Conservation (phyloP, 2,797 vertebrate species). For the Molossus alvarezi region DNA sequence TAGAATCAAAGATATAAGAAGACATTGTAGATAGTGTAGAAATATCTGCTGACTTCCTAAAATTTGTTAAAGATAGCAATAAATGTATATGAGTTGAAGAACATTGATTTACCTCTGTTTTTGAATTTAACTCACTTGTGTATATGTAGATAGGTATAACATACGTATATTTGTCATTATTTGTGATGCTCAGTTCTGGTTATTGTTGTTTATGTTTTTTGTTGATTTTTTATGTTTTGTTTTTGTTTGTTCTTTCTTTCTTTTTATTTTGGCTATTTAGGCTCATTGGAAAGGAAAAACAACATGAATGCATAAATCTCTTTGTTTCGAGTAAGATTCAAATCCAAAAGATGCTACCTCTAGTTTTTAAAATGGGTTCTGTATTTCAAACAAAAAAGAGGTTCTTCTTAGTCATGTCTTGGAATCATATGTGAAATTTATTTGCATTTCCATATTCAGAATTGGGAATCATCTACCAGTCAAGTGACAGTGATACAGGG, state of each 20-base stretch:
- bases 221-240: neutral
- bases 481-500: neutral
- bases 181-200: conserved; percentile 24
- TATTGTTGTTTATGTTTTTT: conserved; percentile 40
- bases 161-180: conserved; percentile 29
- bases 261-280: conserved; percentile 19
- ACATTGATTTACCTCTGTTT: conserved; percentile 9
- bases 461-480: conserved; percentile 16
- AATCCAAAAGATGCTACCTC: conserved; percentile 42
- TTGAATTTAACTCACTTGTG: conserved; percentile 11
- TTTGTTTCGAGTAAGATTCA: conserved; percentile 58
- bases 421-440: conserved; percentile 21
- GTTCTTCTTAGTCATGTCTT: conserved; percentile 10
- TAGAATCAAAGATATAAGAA: neutral
- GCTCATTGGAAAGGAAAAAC: neutral
- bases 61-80: neutral
- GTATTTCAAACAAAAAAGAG: conserved; percentile 34
- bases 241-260: neutral
- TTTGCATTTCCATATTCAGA: conserved; percentile 54
- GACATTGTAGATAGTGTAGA: neutral
- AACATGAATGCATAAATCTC: neutral
- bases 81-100: neutral
- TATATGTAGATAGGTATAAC: neutral
- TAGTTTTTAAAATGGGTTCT: conserved; percentile 57
- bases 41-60: neutral